Conservation (phyloP, 2,888 invertebrate species). For the Sesamia inferens region DNA sequence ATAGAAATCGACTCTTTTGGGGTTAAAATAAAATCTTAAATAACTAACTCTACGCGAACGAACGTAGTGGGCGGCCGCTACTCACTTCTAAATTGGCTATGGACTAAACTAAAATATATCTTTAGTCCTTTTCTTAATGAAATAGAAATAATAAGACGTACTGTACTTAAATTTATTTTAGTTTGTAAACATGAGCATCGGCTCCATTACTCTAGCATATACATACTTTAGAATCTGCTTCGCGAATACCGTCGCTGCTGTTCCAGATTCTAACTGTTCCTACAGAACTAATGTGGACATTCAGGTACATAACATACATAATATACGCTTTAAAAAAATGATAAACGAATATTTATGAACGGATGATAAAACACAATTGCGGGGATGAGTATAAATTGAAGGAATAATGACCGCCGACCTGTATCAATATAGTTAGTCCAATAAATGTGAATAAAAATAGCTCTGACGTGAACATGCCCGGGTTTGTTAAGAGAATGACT, state of each 20-base stretch:
- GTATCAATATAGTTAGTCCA: slow-evolving; percentile 62
- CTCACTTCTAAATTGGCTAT: too few species aligned
- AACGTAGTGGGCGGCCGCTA: too few species aligned
- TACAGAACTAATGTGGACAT: slow-evolving; percentile 66
- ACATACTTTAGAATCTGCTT: slow-evolving; percentile 59
- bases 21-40: too few species aligned
- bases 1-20: too few species aligned
- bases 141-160: too few species aligned
- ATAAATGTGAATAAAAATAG: slow-evolving; percentile 64
- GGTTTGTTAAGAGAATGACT: slow-evolving; percentile 13
- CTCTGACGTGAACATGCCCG: slow-evolving; percentile 36
- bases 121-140: too few species aligned
- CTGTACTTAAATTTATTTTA: too few species aligned
- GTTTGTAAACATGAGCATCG: too few species aligned
- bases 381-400: slow-evolving; percentile 68
- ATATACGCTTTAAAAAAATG: slow-evolving; percentile 42
- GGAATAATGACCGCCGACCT: slow-evolving; percentile 61
- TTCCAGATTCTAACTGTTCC: slow-evolving; percentile 52
- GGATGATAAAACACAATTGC: slow-evolving; percentile 61
- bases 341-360: slow-evolving; percentile 49
- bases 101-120: too few species aligned
- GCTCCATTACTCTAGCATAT: slow-evolving; percentile 71
- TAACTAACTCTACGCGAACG: too few species aligned
- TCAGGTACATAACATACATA: slow-evolving; percentile 82
- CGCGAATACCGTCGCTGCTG: slow-evolving; percentile 48